Evolutionary conservation across 2,113 vertebrate species (phyloP).

Genomic region (Sylvia atricapilla): DNA sequence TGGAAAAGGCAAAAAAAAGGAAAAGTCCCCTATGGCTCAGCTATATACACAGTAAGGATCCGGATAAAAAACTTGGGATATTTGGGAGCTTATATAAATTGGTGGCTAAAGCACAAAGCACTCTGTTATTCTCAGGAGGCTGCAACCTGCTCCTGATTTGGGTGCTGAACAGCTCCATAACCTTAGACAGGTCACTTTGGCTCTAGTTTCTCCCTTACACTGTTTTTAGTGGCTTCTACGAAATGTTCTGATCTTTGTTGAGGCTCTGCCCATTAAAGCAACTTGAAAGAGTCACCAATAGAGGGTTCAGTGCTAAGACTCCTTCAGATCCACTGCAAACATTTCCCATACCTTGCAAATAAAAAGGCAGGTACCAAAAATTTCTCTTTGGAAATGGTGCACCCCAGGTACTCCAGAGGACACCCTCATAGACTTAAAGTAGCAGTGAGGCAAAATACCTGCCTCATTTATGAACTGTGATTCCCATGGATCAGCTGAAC

Average conservation of each 20-base stretch:
- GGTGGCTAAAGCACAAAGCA: neutral
- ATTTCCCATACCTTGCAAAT: neutral
- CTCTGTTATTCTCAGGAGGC: neutral
- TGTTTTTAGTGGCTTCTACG: neutral
- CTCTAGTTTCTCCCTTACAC: neutral
- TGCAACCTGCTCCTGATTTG: neutral
- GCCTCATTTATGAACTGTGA: neutral
- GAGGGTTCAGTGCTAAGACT: neutral
- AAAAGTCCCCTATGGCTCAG: neutral
- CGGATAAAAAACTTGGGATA: neutral
- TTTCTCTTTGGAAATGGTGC: neutral
- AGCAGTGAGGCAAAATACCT: neutral
- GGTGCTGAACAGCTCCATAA: neutral
- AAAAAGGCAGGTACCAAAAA: neutral
- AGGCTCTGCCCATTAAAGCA: neutral
- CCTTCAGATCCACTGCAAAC: neutral
- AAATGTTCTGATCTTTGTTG: neutral
- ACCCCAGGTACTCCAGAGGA: neutral
- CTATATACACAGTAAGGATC: neutral
- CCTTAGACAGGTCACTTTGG: accelerated
- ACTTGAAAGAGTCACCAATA: neutral
- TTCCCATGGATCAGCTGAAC: neutral
- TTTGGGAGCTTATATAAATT: neutral
- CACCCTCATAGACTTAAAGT: accelerated
- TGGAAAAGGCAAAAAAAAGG: neutral